These are phyloP conservation scores for Gisinianus flammeolus DNA, from an alignment of 2,888 invertebrate genomes.

Conservation along the genomic window DNA sequence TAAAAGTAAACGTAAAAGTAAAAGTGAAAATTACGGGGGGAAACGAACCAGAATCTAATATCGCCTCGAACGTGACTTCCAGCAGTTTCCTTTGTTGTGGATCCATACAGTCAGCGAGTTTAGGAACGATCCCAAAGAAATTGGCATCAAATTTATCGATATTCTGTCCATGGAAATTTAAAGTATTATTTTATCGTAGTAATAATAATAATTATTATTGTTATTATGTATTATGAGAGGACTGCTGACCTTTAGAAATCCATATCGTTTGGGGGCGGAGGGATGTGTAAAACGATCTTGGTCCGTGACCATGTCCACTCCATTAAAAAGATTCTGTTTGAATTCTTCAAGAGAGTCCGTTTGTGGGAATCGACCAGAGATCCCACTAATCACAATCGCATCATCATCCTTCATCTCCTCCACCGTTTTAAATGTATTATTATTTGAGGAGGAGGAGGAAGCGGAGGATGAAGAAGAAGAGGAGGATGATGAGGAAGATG, in stretches of 20 bases:
- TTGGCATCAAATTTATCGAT: conserved; percentile 41
- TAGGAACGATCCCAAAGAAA: conserved; percentile 40
- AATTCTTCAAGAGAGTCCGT: conserved; percentile 66
- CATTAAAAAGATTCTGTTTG: conserved; percentile 64
- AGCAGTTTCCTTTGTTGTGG: conserved; percentile 35
- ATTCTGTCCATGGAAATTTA: too few species aligned
- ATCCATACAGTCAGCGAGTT: conserved; percentile 39
- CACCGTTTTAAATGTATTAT: neutral
- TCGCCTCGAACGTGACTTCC: conserved; percentile 38
- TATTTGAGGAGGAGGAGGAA: neutral
- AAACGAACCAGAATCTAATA: conserved; percentile 36
- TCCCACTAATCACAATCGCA: conserved; percentile 60
- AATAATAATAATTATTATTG: too few species aligned
- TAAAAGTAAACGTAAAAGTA: too few species aligned
- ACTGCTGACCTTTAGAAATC: conserved; percentile 59
- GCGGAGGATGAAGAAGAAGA: too few species aligned
- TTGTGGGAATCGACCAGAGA: conserved; percentile 64
- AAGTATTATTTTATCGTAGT: too few species aligned
- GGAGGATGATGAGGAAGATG: neutral
- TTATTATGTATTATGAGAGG: too few species aligned
- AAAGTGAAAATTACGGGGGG: too few species aligned
- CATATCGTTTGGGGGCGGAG: conserved; percentile 2
- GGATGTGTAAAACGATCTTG: conserved; percentile 59
- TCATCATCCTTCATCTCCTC: conserved; percentile 37
- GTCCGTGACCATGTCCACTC: conserved; percentile 67